Conservation (phyloP, 2,888 invertebrate species). For the Eupithecia subfuscata region DNA sequence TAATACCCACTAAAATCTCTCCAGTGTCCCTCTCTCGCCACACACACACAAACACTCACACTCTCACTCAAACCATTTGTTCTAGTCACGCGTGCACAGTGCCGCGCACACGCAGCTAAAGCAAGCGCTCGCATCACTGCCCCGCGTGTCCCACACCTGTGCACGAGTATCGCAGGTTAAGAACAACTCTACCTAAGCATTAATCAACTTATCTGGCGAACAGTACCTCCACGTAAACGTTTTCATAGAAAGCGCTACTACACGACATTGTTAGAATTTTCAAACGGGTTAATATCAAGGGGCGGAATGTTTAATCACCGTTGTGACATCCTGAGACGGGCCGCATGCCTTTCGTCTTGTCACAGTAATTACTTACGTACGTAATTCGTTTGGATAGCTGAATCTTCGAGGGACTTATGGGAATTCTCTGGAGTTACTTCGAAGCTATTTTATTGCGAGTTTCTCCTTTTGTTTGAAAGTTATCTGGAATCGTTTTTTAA, state of each 20-base stretch:
- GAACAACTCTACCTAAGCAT: not conserved
- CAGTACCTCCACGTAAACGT: slow-evolving; percentile 42
- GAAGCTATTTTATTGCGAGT: slow-evolving; percentile 8
- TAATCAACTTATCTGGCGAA: not conserved
- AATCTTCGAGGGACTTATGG: slow-evolving; percentile 29
- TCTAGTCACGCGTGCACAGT: too few species aligned
- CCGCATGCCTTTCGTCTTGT: slow-evolving; percentile 47
- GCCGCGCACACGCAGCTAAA: too few species aligned
- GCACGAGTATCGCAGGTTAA: too few species aligned
- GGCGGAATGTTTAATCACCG: slow-evolving; percentile 78
- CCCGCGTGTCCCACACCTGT: too few species aligned
- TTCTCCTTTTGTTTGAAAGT: slow-evolving; percentile 10
- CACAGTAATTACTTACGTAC: slow-evolving; percentile 37
- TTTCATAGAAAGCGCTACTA: slow-evolving; percentile 63
- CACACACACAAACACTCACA: too few species aligned
- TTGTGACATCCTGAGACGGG: slow-evolving; percentile 64
- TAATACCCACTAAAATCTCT: too few species aligned
- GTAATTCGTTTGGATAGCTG: slow-evolving; percentile 38
- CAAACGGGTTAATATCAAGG: slow-evolving; percentile 75
- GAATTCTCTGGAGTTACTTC: slow-evolving; percentile 23
- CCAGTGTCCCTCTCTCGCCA: too few species aligned
- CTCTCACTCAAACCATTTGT: too few species aligned
- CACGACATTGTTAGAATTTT: slow-evolving; percentile 77
- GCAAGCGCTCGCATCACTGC: too few species aligned
- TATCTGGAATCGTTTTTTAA: not conserved